These are phyloP conservation scores for Coptodon bakossiorum DNA, from an alignment of 2,113 vertebrate genomes.

Conservation along the genomic window DNA sequence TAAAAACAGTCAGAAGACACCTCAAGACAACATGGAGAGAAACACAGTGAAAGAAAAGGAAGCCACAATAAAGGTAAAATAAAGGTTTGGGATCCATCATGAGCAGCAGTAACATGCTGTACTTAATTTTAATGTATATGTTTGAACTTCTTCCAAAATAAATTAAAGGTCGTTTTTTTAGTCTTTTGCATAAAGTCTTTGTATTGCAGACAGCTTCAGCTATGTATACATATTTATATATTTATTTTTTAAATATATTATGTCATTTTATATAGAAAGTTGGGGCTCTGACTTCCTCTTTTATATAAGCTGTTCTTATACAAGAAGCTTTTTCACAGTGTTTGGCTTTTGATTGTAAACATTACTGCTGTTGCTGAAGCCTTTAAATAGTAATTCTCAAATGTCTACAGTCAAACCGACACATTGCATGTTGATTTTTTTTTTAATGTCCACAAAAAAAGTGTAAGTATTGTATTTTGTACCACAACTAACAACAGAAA, in stretches of 20 bases:
- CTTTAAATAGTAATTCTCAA: not conserved
- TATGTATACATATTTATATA: not conserved
- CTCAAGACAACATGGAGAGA: not conserved
- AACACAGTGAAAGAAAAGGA: not conserved
- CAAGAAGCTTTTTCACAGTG: not conserved
- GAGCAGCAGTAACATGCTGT: not conserved
- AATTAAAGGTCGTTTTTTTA: not conserved
- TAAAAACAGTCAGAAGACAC: not conserved
- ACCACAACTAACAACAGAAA: too few species aligned
- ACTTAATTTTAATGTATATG: not conserved
- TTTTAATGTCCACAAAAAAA: not conserved
- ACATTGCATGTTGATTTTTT: not conserved
- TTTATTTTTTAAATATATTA: not conserved
- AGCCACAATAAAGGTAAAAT: not conserved
- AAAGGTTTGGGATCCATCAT: not conserved
- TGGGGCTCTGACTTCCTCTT: not conserved
- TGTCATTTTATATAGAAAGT: not conserved
- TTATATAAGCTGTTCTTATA: not conserved
- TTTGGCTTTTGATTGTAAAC: not conserved
- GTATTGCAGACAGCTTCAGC: not conserved
- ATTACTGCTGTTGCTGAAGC: not conserved
- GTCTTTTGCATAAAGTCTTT: not conserved
- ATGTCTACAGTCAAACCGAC: not conserved
- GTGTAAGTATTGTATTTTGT: too few species aligned
- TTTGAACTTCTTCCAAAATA: not conserved